Conservation (phyloP, 2,113 vertebrate genomes). For the Eonycteris spelaea region DNA sequence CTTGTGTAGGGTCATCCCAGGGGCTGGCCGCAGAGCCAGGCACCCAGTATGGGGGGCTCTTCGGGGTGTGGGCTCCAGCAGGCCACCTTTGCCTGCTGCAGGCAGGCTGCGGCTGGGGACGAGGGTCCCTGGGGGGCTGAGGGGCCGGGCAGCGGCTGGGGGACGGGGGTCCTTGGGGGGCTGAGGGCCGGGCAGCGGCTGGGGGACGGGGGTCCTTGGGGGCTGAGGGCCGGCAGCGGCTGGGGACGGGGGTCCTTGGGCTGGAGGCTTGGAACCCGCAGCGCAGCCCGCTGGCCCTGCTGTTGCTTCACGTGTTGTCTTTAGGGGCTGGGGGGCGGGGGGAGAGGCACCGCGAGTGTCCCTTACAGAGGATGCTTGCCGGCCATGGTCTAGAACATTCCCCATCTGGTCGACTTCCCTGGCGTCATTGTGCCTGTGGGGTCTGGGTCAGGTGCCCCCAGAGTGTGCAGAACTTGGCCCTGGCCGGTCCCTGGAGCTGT, state of each 20-base stretch:
- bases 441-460: not conserved
- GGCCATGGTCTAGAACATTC: not conserved
- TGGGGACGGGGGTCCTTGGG: too few relatives aligned
- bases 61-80: not conserved
- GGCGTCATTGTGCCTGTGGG: rapidly evolving
- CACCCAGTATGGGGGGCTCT: not conserved
- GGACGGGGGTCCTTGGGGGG: too few relatives aligned
- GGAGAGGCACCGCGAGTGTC: not conserved
- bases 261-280: too few relatives aligned
- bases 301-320: not conserved
- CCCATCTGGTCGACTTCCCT: not conserved
- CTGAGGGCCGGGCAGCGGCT: too few relatives aligned
- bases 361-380: not conserved
- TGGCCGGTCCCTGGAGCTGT: not conserved
- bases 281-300: not conserved
- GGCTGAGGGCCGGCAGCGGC: too few relatives aligned
- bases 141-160: too few relatives aligned
- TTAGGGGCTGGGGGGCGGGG: not conserved
- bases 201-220: too few relatives aligned
- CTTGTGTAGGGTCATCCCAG: too few relatives aligned
- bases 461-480: not conserved
- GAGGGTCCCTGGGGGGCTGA: too few relatives aligned
- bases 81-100: rapidly evolving
- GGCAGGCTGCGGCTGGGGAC: not conserved
- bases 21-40: too few relatives aligned